These are phyloP conservation scores for Myotis planiceps DNA, from an alignment of 2,797 vertebrate species.

Conservation along the genomic window DNA sequence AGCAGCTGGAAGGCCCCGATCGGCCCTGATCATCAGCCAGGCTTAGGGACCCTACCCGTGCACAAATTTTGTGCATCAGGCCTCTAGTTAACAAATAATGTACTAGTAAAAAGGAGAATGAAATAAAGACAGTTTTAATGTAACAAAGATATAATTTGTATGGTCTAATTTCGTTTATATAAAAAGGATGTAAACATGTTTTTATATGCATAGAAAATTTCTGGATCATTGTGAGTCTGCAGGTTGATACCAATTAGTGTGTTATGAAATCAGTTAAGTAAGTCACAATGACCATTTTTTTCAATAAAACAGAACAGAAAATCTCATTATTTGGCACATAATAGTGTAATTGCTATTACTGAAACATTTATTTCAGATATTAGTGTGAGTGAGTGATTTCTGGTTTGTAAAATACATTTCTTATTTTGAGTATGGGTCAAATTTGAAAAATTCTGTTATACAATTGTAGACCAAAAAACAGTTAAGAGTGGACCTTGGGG, in stretches of 20 bases:
- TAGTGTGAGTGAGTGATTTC: not conserved
- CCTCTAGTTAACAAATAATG: not conserved
- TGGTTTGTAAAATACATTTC: slow-evolving; percentile 37
- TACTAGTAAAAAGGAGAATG: not conserved
- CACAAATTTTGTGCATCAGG: too few relatives aligned
- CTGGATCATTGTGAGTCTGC: not conserved
- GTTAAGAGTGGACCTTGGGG: not conserved
- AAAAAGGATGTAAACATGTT: not conserved
- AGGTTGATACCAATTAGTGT: not conserved
- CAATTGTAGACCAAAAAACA: not conserved
- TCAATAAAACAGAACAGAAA: not conserved
- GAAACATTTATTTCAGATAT: slow-evolving; percentile 13
- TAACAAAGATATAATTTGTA: not conserved
- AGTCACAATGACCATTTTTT: not conserved
- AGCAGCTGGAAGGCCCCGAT: too few relatives aligned
- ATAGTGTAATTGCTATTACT: not conserved
- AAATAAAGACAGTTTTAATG: not conserved
- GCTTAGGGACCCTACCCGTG: too few relatives aligned
- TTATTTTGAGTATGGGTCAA: not conserved
- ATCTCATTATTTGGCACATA: not conserved
- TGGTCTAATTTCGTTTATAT: not conserved
- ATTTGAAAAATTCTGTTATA: slow-evolving; percentile 26
- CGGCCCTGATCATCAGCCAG: too few relatives aligned
- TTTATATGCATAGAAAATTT: slow-evolving; percentile 4
- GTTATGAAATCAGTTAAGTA: not conserved